These are phyloP conservation scores for Dicranocentrus wangi DNA, from an alignment of 2,888 invertebrate genomes.

Conservation along the genomic window DNA sequence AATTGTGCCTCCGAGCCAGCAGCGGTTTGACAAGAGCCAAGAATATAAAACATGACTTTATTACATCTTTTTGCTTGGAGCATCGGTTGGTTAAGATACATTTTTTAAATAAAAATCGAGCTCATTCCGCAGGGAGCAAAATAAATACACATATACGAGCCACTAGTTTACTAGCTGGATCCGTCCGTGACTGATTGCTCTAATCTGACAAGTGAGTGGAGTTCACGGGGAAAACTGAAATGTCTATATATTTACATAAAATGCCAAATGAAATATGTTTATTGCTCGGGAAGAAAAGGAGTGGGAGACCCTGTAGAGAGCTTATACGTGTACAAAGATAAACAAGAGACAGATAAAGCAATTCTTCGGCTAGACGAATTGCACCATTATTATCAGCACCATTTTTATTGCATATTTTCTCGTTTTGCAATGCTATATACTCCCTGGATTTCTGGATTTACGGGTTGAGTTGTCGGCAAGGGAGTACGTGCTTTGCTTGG, in stretches of 20 bases:
- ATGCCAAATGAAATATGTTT: slow-evolving; percentile 1
- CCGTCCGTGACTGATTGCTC: slow-evolving; percentile 45
- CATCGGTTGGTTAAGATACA: slow-evolving; percentile 32
- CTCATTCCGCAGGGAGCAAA: background rate
- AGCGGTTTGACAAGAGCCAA: background rate
- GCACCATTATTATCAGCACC: background rate
- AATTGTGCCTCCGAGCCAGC: slow-evolving; percentile 59
- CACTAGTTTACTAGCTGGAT: no score
- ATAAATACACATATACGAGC: background rate
- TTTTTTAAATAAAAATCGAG: background rate
- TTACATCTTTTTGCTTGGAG: slow-evolving; percentile 47
- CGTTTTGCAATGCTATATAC: no score
- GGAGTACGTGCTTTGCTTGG: background rate
- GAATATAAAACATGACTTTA: slow-evolving; percentile 40
- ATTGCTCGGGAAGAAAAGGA: background rate
- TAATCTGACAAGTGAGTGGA: background rate
- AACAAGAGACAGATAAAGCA: background rate
- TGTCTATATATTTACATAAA: slow-evolving; percentile 7
- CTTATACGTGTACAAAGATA: background rate
- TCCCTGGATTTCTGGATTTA: no score
- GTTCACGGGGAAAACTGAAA: background rate
- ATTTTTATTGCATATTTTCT: slow-evolving; percentile 5
- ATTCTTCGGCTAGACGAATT: no score
- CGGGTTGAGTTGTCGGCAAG: no score
- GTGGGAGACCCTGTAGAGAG: slow-evolving; percentile 7